Evolutionary conservation across 1,140 invertebrate species (phyloP), one percentile per base, ranked within the genome.

Genomic region (Zelostemma sp.): DNA sequence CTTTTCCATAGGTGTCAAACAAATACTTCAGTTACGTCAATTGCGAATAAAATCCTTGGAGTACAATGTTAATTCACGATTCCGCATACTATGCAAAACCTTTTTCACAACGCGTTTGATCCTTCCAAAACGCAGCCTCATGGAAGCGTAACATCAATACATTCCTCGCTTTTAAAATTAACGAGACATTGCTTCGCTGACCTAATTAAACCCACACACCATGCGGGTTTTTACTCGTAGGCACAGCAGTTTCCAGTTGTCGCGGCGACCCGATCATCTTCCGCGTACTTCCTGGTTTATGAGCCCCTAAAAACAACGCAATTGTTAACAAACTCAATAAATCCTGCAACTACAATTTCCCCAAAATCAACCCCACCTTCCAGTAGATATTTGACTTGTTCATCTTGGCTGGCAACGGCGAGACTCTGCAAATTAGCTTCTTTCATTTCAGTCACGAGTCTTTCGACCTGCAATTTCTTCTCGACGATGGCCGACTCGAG

Each of bases 191-290:
- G 9, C 1, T 31, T 31, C 9, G 12, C 35, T n/a, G 3, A 35
- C 31, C 48, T 67, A 49, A 63, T 88, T 88, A 97, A 35, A 98
- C 95, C 96, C 96, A 98, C 49, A 98, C 95, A 17, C 96, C 96
- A 78, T 97, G 95, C 33, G 95, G 95, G 86, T 97, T 97, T 85
- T 97, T 96, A 81, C 93, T 96, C 12, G 95, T 96, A 38, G 95
- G 94, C 43, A 96, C 94, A 28, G 95, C 94, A 83, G 95, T 97
- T 85, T 97, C 95, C 33, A 97, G 84, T 82, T 97, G 94, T 65
- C 95, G 88, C 31, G 95, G 94, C 21, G 94, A 95, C 12, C 95
- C 94, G 71, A 96, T 93, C 85, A 97, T 96, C 81, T 94, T 91
- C 50, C 95, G 88, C 43, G 92, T 93, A 82, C 93, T 96, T 43